Evolutionary conservation across 1,140 invertebrate species (phyloP).

Genomic region (Dendrolimus kikuchii): DNA sequence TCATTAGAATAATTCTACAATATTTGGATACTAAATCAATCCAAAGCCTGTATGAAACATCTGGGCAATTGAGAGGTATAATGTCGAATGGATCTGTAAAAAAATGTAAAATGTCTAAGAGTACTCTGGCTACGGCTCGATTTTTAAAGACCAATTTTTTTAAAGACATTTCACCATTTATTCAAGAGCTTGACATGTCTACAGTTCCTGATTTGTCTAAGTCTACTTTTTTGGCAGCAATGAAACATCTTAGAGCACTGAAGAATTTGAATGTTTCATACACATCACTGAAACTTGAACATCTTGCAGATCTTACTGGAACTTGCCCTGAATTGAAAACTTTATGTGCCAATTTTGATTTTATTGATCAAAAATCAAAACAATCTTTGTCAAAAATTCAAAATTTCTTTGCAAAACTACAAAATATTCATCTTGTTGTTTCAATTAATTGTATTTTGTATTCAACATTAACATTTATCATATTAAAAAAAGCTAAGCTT

Average conservation of each 20-base stretch:
- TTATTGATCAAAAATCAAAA: constrained; percentile 13
- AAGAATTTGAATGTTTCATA: constrained; percentile 42
- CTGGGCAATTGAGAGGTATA: constrained; percentile 21
- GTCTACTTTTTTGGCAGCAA: constrained; percentile 20
- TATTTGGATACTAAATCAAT: constrained; percentile 28
- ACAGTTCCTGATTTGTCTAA: constrained; percentile 32
- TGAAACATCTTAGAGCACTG: constrained; percentile 19
- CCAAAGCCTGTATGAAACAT: constrained; percentile 27
- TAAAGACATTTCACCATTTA: constrained; percentile 27
- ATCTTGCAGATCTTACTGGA: constrained; percentile 35
- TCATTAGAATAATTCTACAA: constrained; percentile 40
- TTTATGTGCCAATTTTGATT: constrained; percentile 34
- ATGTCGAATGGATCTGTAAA: constrained; percentile 26
- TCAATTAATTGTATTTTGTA: constrained; percentile 27
- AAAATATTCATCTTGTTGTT: constrained; percentile 41
- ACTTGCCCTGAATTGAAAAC: constrained; percentile 38
- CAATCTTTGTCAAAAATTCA: constrained; percentile 21
- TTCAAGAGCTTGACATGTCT: constrained; percentile 34
- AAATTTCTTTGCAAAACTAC: constrained; percentile 34
- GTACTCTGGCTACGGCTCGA: constrained; percentile 23
- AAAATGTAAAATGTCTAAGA: constrained; percentile 27
- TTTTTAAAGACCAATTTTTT: constrained; percentile 30
- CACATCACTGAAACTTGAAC: constrained; percentile 34
- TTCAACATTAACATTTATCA: constrained; percentile 15
- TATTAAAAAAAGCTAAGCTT: constrained; percentile 27